A percentile compares a stretch with the other conserved stretches of the same genome.
phyloP scores from a whole-genome alignment of 2,888 invertebrate genomes.

The Callyntrura guangdongensis region DNA sequence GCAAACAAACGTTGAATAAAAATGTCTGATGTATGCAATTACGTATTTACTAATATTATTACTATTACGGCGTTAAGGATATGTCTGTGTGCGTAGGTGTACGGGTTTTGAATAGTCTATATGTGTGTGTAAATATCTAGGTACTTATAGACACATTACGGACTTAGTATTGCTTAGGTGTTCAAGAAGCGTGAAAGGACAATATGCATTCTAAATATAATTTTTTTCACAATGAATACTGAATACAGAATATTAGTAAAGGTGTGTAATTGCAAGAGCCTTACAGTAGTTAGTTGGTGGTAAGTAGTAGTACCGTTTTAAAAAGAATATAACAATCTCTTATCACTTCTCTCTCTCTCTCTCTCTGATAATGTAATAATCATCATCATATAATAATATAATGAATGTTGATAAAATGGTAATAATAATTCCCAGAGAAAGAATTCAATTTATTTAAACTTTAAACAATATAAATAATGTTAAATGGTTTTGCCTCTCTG shows the following conservation, averaged over 20 bases:
- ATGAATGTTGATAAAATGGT: constrained; percentile 26
- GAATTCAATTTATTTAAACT: constrained; percentile 39
- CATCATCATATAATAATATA: constrained; percentile 4
- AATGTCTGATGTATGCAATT: constrained; percentile 6
- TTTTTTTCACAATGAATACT: constrained; percentile 34
- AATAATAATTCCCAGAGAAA: not conserved
- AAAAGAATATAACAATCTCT: constrained; percentile 33
- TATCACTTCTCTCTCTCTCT: not conserved
- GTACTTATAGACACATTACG: not conserved
- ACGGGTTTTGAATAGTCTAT: not conserved
- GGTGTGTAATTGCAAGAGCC: not conserved
- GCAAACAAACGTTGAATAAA: not conserved
- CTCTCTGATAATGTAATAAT: constrained; percentile 29
- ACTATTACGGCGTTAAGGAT: not conserved
- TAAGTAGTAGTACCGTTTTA: constrained; percentile 30
- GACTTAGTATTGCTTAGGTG: constrained; percentile 15
- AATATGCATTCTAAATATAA: constrained; percentile 43
- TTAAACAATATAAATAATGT: not conserved
- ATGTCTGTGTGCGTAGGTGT: constrained; percentile 16
- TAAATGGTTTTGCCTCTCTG: not conserved
- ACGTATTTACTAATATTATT: not conserved
- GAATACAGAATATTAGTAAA: not conserved
- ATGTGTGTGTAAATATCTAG: not conserved
- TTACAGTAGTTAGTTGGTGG: not conserved
- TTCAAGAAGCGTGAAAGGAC: constrained; percentile 40